Evolutionary conservation across 2,888 invertebrate genomes (phyloP), one percentile per base, ranked within the genome.

Genomic region (Seira musarum): DNA sequence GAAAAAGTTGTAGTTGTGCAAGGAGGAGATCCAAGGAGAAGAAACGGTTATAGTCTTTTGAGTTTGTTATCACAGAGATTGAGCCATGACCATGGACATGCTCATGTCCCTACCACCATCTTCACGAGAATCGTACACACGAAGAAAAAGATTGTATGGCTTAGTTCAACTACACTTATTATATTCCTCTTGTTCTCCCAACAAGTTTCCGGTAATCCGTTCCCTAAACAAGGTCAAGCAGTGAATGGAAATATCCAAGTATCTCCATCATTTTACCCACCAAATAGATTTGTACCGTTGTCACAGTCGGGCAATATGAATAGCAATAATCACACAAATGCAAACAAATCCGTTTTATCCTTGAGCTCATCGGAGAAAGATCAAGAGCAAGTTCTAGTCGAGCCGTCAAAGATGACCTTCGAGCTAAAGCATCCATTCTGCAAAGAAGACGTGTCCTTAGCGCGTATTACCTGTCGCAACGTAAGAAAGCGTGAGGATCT

Each of bases 321-420:
- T 17, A 10, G 60, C 10, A 17, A 5, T n/a, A 35, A n/a, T 21
- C 35, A 65, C 35, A 65, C 13, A 6, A 24, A n/a, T 24, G 65
- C 25, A 35, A 65, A 65, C 6, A 57, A 57, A 19, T n/a, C 8
- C 6, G n/a, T 57, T 57, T 57, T 3, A 13, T 15, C n/a, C 5
- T 5, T 19, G 57, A 57, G 57, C 10, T 60, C 60, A 10, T 17
- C 10, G 60, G 5, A 60, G 60, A 17, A 25, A 24, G 6, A 24
- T 8, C 21, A 15, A 10, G 69, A 70, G 35, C 69, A 67, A 19
- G 3, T 25, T 10, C 60, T 72, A 13, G 68, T 69, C 19, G 79
- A 75, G 6, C 82, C 82, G 2, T 79, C 78, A 21, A 61, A 79
- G 30, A 13, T 75, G 24, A 82, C 82, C n/a, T 82, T 82, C 35